phyloP scores from a whole-genome alignment of 2,113 vertebrate species.

The Tonatia bakeri region DNA sequence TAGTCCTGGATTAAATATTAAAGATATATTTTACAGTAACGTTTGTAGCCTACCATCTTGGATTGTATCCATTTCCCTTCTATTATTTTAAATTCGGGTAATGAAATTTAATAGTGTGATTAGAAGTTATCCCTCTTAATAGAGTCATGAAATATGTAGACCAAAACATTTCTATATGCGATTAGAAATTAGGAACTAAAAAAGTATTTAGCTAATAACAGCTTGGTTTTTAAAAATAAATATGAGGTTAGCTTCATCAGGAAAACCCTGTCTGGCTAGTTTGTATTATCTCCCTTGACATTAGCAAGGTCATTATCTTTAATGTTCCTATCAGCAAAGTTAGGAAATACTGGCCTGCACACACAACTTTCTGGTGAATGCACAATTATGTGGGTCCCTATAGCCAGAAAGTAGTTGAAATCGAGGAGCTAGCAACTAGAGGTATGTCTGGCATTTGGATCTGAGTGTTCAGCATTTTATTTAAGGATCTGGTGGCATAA shows the following conservation, averaged over 20 bases:
- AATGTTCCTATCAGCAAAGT: background rate
- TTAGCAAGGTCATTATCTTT: background rate
- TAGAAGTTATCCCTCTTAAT: constrained; percentile 28
- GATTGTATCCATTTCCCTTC: background rate
- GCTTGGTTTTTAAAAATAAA: constrained; percentile 8
- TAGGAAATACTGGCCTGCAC: background rate
- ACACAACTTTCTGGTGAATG: background rate
- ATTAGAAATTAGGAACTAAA: background rate
- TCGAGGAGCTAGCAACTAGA: background rate
- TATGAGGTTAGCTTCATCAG: background rate
- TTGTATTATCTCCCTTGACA: background rate
- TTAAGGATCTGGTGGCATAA: background rate
- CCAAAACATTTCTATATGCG: background rate
- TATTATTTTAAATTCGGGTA: constrained; percentile 5
- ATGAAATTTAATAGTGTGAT: background rate
- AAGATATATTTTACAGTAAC: background rate
- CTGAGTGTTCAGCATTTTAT: background rate
- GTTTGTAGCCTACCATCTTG: background rate
- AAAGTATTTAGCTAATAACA: background rate
- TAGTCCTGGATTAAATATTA: background rate
- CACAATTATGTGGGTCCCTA: background rate
- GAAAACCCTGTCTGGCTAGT: background rate
- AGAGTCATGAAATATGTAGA: background rate
- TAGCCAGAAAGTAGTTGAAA: background rate
- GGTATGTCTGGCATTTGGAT: background rate